phyloP scores from a whole-genome alignment of 2,797 vertebrate genomes.

The Gallirallus australis region DNA sequence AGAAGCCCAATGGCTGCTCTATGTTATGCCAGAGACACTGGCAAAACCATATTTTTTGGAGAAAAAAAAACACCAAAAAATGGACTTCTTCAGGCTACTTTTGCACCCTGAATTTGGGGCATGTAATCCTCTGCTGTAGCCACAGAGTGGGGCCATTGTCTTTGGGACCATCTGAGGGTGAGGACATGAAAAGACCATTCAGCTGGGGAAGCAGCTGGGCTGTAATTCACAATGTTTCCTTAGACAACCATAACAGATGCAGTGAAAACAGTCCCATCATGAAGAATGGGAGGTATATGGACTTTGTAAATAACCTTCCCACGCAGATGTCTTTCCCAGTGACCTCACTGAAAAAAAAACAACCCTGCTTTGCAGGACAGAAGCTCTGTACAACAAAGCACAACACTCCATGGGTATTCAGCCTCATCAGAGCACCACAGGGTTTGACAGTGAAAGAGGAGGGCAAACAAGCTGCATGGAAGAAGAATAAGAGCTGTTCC shows the following conservation, averaged over 20 bases:
- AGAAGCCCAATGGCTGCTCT: neutral
- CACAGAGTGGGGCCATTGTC: neutral
- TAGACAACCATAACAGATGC: neutral
- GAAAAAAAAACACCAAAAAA: neutral
- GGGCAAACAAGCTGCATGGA: neutral
- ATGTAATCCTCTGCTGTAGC: neutral
- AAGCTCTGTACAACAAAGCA: neutral
- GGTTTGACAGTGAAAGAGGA: neutral
- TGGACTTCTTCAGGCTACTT: neutral
- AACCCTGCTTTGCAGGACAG: neutral
- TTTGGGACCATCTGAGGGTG: accelerated
- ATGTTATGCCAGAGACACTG: neutral
- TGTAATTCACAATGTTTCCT: neutral
- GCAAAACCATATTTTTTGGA: neutral
- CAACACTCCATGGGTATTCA: neutral
- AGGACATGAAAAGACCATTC: accelerated
- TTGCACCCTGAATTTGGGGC: neutral
- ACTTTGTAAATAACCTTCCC: neutral
- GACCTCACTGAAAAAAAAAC: neutral
- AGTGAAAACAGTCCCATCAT: accelerated
- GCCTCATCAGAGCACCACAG: neutral
- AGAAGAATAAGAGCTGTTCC: neutral
- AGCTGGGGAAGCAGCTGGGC: neutral
- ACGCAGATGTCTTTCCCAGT: neutral
- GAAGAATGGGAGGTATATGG: neutral